Percentiles rank a stretch among this genome's conserved stretches.
Conservation (phyloP, 2,113 vertebrate species). For the Sorex araneus region DNA sequence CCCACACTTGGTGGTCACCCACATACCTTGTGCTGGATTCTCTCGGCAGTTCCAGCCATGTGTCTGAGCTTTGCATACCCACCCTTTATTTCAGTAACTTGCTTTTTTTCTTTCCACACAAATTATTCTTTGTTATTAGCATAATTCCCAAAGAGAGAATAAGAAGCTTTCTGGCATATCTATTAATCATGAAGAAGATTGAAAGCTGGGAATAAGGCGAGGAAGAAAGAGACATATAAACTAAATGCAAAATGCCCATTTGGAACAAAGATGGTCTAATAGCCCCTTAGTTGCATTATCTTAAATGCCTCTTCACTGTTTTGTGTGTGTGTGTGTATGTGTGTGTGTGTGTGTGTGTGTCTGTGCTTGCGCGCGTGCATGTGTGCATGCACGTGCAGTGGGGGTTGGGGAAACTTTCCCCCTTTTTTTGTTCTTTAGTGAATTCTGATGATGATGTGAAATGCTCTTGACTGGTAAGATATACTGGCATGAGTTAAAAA, state of each 20-base stretch:
- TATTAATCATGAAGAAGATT: constrained; percentile 74
- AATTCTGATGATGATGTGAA: constrained; percentile 40
- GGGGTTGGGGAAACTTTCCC: neutral
- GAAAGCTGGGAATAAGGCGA: constrained; percentile 62
- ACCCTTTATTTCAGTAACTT: neutral
- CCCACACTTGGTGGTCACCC: neutral
- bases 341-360: rapidly evolving
- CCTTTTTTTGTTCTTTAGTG: constrained; percentile 29
- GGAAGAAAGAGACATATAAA: constrained; percentile 15
- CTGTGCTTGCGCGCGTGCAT: too few relatives aligned
- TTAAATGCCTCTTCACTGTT: neutral
- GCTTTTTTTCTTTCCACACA: constrained; percentile 25
- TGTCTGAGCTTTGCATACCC: neutral
- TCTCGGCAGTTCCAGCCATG: neutral
- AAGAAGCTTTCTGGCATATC: constrained; percentile 61
- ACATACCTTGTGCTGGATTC: rapidly evolving
- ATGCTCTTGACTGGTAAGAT: constrained; percentile 47
- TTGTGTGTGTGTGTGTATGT: neutral
- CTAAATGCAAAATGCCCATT: constrained; percentile 49
- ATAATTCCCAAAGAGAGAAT: constrained; percentile 73
- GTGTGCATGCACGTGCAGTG: rapidly evolving
- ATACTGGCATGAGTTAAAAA: constrained; percentile 19
- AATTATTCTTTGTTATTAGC: constrained; percentile 71
- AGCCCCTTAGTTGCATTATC: neutral
- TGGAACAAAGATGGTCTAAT: neutral